Conservation (phyloP, 92 coral and sea anemone genomes). For the Phymanthus crucifer region DNA sequence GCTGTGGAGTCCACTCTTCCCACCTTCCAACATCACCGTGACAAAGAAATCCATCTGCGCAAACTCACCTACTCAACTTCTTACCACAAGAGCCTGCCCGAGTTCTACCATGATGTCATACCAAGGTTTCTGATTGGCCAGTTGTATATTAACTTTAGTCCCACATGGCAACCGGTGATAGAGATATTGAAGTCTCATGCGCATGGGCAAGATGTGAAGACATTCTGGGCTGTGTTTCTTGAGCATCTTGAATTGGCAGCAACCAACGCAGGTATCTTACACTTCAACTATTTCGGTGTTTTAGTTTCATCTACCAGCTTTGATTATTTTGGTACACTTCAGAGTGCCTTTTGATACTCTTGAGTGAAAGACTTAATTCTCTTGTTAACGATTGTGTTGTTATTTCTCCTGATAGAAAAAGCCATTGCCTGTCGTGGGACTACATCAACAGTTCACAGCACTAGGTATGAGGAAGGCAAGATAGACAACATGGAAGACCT, state of each 20-base stretch:
- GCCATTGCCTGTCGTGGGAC: not conserved
- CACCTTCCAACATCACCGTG: slow-evolving; percentile 74
- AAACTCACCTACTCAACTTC: slow-evolving; percentile 66
- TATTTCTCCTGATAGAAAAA: slow-evolving; percentile 10
- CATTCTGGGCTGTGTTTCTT: slow-evolving; percentile 74
- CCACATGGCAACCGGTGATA: slow-evolving; percentile 83
- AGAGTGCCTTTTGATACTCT: too few species aligned
- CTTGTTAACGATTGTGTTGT: not conserved
- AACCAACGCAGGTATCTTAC: slow-evolving; percentile 58
- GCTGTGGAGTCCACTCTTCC: slow-evolving; percentile 75
- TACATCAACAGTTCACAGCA: not conserved
- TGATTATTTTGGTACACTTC: too few species aligned
- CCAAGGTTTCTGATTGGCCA: slow-evolving; percentile 71
- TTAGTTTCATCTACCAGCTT: too few species aligned
- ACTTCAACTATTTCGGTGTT: not conserved
- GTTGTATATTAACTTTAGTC: slow-evolving; percentile 82
- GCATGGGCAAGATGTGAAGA: slow-evolving; percentile 54
- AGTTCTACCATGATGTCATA: slow-evolving; percentile 55
- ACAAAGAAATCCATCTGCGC: slow-evolving; percentile 75
- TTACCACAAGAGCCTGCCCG: slow-evolving; percentile 53
- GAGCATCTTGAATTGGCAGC: slow-evolving; percentile 65
- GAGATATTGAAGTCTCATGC: slow-evolving; percentile 71
- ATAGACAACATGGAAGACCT: slow-evolving; percentile 35
- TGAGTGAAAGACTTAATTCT: not conserved
- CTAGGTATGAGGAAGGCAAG: slow-evolving; percentile 17